Evolutionary conservation across 2,113 vertebrate species (phyloP).

Genomic region (Peromyscus leucopus): DNA sequence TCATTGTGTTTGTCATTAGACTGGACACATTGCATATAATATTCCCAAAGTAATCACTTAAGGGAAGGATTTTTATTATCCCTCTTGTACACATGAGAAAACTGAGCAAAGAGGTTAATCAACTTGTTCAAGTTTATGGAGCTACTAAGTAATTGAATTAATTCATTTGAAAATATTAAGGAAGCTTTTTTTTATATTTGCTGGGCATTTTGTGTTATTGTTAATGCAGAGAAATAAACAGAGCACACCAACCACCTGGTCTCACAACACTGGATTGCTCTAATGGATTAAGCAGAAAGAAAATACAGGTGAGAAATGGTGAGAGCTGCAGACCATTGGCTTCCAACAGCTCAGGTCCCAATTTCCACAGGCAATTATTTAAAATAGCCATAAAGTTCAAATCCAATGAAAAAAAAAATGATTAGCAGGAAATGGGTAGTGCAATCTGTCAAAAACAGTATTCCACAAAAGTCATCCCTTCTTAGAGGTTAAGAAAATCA

Average conservation of each 20-base stretch:
- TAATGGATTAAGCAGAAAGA: neutral
- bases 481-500: neutral
- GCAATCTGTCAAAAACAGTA: neutral
- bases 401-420: neutral
- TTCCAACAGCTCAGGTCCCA: slow-evolving; percentile 21
- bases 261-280: neutral
- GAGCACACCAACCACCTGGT: neutral
- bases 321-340: neutral
- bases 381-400: slow-evolving; percentile 9
- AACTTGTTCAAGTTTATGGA: neutral
- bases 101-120: neutral
- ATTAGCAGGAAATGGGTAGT: neutral
- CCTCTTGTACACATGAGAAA: neutral
- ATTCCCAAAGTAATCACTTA: slow-evolving; percentile 18
- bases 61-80: neutral
- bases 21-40: neutral
- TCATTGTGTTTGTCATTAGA: neutral
- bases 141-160: neutral
- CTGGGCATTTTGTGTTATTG: neutral
- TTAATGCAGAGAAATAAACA: neutral
- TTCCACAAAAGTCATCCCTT: neutral
- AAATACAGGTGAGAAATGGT: neutral
- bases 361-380: slow-evolving; percentile 44
- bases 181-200: neutral
- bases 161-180: slow-evolving; percentile 49